These are phyloP conservation scores for Eupithecia dodoneata DNA, from an alignment of 2,888 invertebrate species.

Conservation along the genomic window DNA sequence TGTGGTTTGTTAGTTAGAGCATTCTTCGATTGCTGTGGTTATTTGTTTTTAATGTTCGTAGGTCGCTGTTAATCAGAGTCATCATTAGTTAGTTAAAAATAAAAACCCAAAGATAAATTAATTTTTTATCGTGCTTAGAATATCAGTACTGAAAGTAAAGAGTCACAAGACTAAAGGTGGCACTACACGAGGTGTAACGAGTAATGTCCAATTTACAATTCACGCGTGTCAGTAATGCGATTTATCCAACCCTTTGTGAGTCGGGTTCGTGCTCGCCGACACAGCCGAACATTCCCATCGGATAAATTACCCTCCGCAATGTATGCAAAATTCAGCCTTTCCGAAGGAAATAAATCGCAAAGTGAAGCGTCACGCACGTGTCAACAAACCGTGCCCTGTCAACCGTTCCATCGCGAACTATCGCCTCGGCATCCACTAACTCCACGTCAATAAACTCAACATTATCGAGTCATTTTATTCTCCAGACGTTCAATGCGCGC, in stretches of 20 bases:
- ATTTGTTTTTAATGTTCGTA: neutral
- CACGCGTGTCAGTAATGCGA: slow-evolving; percentile 80
- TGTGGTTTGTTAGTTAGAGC: too few relatives aligned
- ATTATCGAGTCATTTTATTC: slow-evolving; percentile 57
- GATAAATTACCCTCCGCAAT: slow-evolving; percentile 67
- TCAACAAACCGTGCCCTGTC: slow-evolving; percentile 27
- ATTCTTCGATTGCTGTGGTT: too few relatives aligned
- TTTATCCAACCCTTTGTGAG: slow-evolving; percentile 81
- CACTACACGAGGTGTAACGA: slow-evolving; percentile 67
- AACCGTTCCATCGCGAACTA: slow-evolving; percentile 35
- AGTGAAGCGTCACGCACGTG: slow-evolving; percentile 34
- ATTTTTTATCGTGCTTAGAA: neutral
- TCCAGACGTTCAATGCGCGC: slow-evolving; percentile 66
- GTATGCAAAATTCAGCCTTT: slow-evolving; percentile 66
- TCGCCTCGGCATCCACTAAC: slow-evolving; percentile 33
- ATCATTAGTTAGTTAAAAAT: neutral
- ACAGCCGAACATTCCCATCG: slow-evolving; percentile 62
- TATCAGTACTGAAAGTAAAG: neutral
- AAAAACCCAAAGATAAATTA: neutral
- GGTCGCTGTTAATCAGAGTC: neutral
- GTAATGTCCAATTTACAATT: slow-evolving; percentile 84
- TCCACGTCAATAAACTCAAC: slow-evolving; percentile 42
- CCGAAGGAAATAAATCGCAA: slow-evolving; percentile 42
- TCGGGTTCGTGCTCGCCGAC: slow-evolving; percentile 43
- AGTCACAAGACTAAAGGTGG: slow-evolving; percentile 21